phyloP scores from a whole-genome alignment of 2,113 vertebrate species.

The Sorex araneus region DNA sequence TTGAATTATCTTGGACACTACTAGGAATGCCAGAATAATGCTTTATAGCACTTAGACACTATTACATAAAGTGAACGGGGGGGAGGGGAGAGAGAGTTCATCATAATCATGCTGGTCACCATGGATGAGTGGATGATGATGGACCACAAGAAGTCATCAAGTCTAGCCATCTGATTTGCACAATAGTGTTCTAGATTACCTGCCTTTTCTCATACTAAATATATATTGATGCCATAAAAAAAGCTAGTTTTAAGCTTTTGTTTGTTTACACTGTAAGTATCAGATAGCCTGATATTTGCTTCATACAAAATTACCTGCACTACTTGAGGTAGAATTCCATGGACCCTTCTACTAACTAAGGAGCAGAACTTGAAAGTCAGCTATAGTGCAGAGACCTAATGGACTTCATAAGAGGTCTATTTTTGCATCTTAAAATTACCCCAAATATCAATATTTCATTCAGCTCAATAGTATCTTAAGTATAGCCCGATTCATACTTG shows the following conservation, averaged over 20 bases:
- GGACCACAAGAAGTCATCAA: background rate
- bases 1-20: background rate
- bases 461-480: background rate
- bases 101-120: background rate
- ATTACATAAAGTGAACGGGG: background rate
- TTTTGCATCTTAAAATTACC: slow-evolving; percentile 53
- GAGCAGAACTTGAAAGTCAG: background rate
- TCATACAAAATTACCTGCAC: slow-evolving; percentile 10
- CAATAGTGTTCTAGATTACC: slow-evolving; percentile 17
- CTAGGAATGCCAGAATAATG: background rate
- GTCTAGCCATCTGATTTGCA: background rate
- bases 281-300: background rate
- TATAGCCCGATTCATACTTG: background rate
- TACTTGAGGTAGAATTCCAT: slow-evolving; percentile 19
- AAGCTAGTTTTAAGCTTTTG: background rate
- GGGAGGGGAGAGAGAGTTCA: background rate
- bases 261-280: background rate
- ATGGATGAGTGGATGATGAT: background rate
- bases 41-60: background rate
- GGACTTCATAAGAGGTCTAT: slow-evolving; percentile 42
- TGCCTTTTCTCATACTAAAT: slow-evolving; percentile 46
- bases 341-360: slow-evolving; percentile 29
- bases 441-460: slow-evolving; percentile 40
- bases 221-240: background rate
- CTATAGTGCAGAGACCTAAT: slow-evolving; percentile 10